Conservation (phyloP, 2,113 vertebrate genomes). For the Butorides virescens region DNA sequence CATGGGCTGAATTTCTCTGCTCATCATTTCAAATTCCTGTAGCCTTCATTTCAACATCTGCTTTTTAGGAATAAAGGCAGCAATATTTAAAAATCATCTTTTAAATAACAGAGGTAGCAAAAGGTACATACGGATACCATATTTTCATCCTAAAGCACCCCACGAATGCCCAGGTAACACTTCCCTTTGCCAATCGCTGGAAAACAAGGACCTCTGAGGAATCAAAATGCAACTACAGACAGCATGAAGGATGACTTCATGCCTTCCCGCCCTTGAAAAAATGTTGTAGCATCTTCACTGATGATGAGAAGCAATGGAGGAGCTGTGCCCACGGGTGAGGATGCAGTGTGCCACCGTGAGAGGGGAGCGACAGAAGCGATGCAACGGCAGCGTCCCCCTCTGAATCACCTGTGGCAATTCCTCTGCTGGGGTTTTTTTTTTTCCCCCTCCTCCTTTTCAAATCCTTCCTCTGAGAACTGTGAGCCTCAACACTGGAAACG, state of each 20-base stretch:
- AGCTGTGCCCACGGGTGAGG: background rate
- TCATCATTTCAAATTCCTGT: background rate
- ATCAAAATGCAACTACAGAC: background rate
- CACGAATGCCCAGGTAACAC: accelerated
- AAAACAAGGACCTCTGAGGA: background rate
- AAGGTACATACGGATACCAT: accelerated
- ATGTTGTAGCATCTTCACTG: background rate
- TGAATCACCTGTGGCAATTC: background rate
- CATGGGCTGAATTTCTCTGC: background rate
- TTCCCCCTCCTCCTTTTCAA: background rate
- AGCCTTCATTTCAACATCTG: background rate
- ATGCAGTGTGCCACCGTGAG: accelerated
- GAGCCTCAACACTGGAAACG: accelerated
- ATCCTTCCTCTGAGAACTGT: background rate
- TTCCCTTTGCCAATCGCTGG: background rate
- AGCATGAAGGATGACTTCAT: background rate
- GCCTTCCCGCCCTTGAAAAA: background rate
- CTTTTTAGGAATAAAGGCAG: background rate
- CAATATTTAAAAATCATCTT: background rate
- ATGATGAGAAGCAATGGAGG: background rate
- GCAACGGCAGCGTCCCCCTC: background rate
- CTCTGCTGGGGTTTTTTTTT: background rate
- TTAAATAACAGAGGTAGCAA: background rate
- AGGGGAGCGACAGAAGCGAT: accelerated
- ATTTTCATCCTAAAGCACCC: background rate